Base-by-base conservation (phyloP, 1,140 invertebrate species). In the Heterodera carotae region DNA sequence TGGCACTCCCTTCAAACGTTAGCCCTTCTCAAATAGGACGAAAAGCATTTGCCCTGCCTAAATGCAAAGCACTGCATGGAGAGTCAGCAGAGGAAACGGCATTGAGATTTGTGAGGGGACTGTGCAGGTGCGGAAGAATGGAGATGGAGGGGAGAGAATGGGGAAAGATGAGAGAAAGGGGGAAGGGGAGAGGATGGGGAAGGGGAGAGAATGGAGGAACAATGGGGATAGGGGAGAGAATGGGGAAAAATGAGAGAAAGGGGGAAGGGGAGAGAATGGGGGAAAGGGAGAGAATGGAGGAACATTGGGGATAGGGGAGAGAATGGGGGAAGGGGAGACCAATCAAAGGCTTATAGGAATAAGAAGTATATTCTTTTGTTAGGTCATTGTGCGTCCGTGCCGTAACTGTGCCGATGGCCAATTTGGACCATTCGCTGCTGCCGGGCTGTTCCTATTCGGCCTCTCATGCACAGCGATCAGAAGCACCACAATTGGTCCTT, bases 81-180 rank as follows among this genome's bases (percentile, higher is more conserved):
- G 71, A 53, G 25, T n/a, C 31, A n/a, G 71, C 48, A 15, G 71
- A 15, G 12, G 71, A 73, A 39, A 34, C 71, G 34, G 71, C 71
- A 34, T 60, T 73, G 71, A 27, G 71, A 53, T 73, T 73, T 60
- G 53, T 60, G 31, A 25, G 71, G 48, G 71, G 36, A 62, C n/a
- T 73, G 15, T 36, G 62, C 62, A 56, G 48, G 48, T 22, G 39
- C 7, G 39, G 39, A 43, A 43, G 12, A 43, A 43, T 6, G 60
- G 29, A 62, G 7, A 72, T 10, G n/a, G n/a, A n/a, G n/a, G n/a
- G n/a, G n/a, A n/a, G n/a, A n/a, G n/a, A n/a, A n/a, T n/a, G n/a
- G n/a, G n/a, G n/a, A n/a, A n/a, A n/a, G n/a, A n/a, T n/a, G n/a
- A n/a, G n/a, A n/a, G n/a, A n/a, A n/a, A n/a, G n/a, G n/a, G n/a